Percentiles rank a stretch among this genome's conserved stretches.
Conservation (phyloP, 2,113 vertebrate genomes). For the Chinchilla lanigera region DNA sequence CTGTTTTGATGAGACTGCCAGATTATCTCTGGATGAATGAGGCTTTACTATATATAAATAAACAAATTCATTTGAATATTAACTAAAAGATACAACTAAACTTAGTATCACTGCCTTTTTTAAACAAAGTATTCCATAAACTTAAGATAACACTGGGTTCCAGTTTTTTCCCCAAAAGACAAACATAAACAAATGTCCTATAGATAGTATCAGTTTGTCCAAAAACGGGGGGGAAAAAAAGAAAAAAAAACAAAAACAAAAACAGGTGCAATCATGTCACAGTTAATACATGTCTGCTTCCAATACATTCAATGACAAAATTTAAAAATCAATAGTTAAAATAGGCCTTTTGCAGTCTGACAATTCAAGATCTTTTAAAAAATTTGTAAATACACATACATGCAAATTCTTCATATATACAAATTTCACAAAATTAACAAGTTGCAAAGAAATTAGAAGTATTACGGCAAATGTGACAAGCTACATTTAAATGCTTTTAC, state of each 20-base stretch:
- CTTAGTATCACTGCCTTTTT: constrained; percentile 70
- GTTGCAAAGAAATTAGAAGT: constrained; percentile 80
- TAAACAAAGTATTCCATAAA: constrained; percentile 71
- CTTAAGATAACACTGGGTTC: constrained; percentile 72
- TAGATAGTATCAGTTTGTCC: constrained; percentile 57
- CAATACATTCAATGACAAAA: constrained; percentile 80
- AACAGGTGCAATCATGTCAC: constrained; percentile 75
- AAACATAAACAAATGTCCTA: constrained; percentile 72
- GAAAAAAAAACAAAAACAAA: background rate
- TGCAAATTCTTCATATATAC: constrained; percentile 81
- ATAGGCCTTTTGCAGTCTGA: constrained; percentile 78
- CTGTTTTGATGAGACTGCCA: constrained; percentile 50
- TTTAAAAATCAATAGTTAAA: constrained; percentile 73
- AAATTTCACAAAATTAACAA: constrained; percentile 80
- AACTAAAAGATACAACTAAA: constrained; percentile 77
- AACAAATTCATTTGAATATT: constrained; percentile 74
- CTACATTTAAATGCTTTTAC: constrained; percentile 82
- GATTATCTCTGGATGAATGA: constrained; percentile 61
- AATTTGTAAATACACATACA: constrained; percentile 80
- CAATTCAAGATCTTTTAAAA: constrained; percentile 79
- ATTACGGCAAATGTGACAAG: constrained; percentile 72
- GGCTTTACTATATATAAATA: constrained; percentile 74
- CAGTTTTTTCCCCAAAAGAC: constrained; percentile 48
- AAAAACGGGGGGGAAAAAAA: background rate
- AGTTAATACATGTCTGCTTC: constrained; percentile 78